Evolutionary conservation across 1,140 invertebrate genomes (phyloP), one percentile per base, ranked within the genome.

Genomic region (Micrasema longulum): DNA sequence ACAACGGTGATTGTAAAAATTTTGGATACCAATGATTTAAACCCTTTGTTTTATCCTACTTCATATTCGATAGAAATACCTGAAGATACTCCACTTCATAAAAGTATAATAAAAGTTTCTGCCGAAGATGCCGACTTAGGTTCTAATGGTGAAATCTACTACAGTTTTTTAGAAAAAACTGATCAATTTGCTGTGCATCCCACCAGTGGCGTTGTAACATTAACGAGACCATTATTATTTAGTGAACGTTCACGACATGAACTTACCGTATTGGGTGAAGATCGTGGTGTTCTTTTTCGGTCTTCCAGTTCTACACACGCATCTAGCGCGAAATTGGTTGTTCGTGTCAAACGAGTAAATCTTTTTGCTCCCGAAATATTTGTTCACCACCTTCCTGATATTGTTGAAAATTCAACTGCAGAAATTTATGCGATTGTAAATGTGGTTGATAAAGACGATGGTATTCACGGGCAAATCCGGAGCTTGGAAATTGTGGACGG

Each of bases 81-180:
- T 12, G 96, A 98, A 82, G 95, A 98, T 79, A 91, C 91, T 52
- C 91, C 94, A 2, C 81, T 96, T 53, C 94, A 97, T 83, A 87
- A 88, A 36, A 93, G 89, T 76, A 89, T 95, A 50, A 79, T 92
- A 3, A 89, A 87, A 77, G 92, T 95, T 18, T 89, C 89, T 11
- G 97, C 97, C 0, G 95, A 95, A 77, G 97, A 99, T 84, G 95
- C 97, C 6, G 97, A 99, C 82, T 84, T 96, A 10, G 97, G 96
- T 0, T 88, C 93, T 53, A 98, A 98, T 80, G 95, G 95, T 1
- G 95, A 98, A 84, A 95, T 98, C 76, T 98, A 98, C 82, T 99
- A 98, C 81, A 97, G 93, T 81, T 92, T 98, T 76, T 85, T 88
- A n/a, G 89, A 96, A 70, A 84, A 88, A 14, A 95, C 91, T 5